phyloP scores from a whole-genome alignment of 2,113 vertebrate genomes.

The Crotophaga sulcirostris region DNA sequence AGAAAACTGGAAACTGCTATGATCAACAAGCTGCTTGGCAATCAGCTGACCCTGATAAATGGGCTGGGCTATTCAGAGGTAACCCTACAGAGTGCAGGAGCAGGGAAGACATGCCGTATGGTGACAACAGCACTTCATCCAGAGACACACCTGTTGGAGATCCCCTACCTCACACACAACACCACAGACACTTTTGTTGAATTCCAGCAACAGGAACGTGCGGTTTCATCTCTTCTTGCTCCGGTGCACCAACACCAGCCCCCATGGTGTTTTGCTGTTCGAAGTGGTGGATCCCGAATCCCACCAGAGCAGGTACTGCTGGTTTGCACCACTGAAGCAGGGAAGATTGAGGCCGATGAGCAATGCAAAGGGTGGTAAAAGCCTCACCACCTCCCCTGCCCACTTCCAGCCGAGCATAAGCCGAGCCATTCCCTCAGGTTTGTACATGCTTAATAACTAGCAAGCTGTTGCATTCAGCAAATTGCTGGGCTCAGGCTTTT shows the following conservation, averaged over 20 bases:
- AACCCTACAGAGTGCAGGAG: background rate
- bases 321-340: background rate
- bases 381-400: background rate
- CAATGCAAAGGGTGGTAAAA: background rate
- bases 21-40: background rate
- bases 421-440: slow-evolving; percentile 22
- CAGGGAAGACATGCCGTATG: background rate
- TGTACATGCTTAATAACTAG: slow-evolving; percentile 19
- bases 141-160: rapidly evolving
- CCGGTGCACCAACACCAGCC: background rate
- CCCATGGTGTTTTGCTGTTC: rapidly evolving
- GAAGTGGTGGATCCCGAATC: rapidly evolving
- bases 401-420: background rate
- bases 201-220: rapidly evolving
- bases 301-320: rapidly evolving
- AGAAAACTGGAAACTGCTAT: background rate
- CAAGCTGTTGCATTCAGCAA: background rate
- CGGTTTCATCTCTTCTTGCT: background rate
- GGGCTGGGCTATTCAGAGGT: background rate
- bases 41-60: background rate
- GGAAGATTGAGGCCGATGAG: background rate
- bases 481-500: background rate
- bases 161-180: background rate
- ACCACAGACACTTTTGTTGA: background rate
- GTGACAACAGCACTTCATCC: background rate